These are phyloP conservation scores for Lingula anatina DNA, from an alignment of 2,888 invertebrate genomes.

Conservation along the genomic window DNA sequence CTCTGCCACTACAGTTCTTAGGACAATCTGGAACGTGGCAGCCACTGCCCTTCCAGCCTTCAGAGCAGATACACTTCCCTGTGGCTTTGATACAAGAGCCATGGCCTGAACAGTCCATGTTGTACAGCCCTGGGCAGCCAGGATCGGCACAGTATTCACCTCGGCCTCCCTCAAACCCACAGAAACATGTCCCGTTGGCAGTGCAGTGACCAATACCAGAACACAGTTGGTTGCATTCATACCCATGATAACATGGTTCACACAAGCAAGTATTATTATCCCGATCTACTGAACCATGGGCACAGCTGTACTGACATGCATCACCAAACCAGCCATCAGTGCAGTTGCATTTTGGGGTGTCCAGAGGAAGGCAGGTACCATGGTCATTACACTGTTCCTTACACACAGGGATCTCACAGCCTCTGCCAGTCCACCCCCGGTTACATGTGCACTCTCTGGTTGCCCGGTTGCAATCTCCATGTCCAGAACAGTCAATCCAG, in stretches of 20 bases:
- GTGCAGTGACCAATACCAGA: slow-evolving; percentile 19
- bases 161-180: slow-evolving; percentile 23
- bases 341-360: slow-evolving; percentile 10
- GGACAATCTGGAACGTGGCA: slow-evolving; percentile 17
- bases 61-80: slow-evolving; percentile 16
- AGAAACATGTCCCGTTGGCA: slow-evolving; percentile 19
- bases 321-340: slow-evolving; percentile 9
- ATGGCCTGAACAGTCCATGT: slow-evolving; percentile 21
- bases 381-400: neutral
- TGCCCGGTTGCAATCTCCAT: slow-evolving; percentile 3
- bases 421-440: slow-evolving; percentile 5
- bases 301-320: slow-evolving; percentile 12
- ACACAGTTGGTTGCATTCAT: slow-evolving; percentile 17
- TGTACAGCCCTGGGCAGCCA: slow-evolving; percentile 25
- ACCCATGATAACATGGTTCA: slow-evolving; percentile 17
- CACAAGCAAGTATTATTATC: slow-evolving; percentile 10
- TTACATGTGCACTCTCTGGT: slow-evolving; percentile 5
- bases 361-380: slow-evolving; percentile 3
- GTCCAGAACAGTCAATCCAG: slow-evolving; percentile 4
- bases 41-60: slow-evolving; percentile 16
- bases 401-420: slow-evolving; percentile 1
- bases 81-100: slow-evolving; percentile 20
- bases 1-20: slow-evolving; percentile 20
- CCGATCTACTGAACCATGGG: slow-evolving; percentile 11
- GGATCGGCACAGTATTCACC: slow-evolving; percentile 24